phyloP scores from a whole-genome alignment of 2,888 invertebrate genomes.

The Pachymerium ferrugineum region DNA sequence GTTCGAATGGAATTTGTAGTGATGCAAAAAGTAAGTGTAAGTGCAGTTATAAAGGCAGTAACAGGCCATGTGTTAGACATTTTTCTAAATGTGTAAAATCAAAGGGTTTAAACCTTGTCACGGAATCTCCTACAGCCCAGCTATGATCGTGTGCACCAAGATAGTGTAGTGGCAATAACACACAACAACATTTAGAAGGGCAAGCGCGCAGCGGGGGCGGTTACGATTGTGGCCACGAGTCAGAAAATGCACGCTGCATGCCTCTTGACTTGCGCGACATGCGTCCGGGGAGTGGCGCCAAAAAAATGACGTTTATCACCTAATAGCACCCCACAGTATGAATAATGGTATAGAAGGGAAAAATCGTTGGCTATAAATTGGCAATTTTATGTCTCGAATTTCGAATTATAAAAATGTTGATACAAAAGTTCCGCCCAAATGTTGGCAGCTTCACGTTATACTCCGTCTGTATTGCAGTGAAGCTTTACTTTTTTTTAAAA shows the following conservation, averaged over 20 bases:
- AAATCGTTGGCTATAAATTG: too few species aligned
- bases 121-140: background rate
- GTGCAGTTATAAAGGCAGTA: background rate
- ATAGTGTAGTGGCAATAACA: background rate
- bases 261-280: background rate
- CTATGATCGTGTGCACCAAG: background rate
- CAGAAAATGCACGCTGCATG: background rate
- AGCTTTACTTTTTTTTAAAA: too few species aligned
- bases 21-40: background rate
- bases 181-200: background rate
- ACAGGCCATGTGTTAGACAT: constrained; percentile 33
- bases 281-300: background rate
- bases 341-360: too few species aligned
- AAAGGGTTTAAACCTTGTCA: too few species aligned
- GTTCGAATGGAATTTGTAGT: constrained; percentile 31
- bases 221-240: background rate
- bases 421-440: too few species aligned
- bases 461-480: too few species aligned
- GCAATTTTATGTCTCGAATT: too few species aligned
- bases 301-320: background rate
- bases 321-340: background rate
- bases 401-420: too few species aligned
- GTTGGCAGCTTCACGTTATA: too few species aligned
- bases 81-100: constrained; percentile 44
- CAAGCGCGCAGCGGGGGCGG: background rate